A percentile compares a stretch with the other conserved stretches of the same genome.
These are phyloP conservation scores for Pipistrellus kuhlii DNA, from an alignment of 2,797 vertebrate genomes.

Conservation along the genomic window DNA sequence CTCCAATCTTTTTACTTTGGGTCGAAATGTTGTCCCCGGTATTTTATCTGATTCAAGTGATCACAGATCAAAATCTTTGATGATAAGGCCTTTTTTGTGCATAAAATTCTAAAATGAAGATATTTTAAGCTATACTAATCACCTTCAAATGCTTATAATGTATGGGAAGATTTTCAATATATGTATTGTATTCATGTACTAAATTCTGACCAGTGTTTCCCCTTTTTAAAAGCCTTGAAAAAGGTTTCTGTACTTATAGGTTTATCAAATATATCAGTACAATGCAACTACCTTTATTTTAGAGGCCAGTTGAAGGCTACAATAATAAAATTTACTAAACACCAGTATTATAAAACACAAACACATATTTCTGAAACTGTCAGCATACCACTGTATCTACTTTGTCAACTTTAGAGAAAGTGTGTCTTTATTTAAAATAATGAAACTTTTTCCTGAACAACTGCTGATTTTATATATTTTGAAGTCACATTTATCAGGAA, in stretches of 20 bases:
- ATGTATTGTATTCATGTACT: constrained; percentile 77
- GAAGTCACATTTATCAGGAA: neutral
- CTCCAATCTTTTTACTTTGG: neutral
- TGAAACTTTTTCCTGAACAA: neutral
- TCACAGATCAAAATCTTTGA: neutral
- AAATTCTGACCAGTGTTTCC: constrained; percentile 77
- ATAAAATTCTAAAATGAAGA: constrained; percentile 82
- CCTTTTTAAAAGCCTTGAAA: constrained; percentile 78
- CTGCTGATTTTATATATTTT: neutral
- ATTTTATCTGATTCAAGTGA: neutral
- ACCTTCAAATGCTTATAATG: constrained; percentile 82
- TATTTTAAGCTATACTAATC: constrained; percentile 78
- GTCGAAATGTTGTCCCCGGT: neutral
- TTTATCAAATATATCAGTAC: constrained; percentile 79
- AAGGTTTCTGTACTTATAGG: constrained; percentile 72
- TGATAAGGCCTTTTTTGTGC: constrained; percentile 81
- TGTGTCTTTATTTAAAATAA: neutral
- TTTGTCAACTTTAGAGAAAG: neutral
- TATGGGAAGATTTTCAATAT: constrained; percentile 71
- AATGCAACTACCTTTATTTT: constrained; percentile 73
- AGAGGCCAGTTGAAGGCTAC: constrained; percentile 75
- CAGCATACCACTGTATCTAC: neutral
- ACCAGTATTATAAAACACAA: constrained; percentile 65
- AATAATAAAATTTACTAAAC: constrained; percentile 82
- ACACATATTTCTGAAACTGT: neutral